Percentiles rank a stretch among this genome's conserved stretches.
Conservation (phyloP, 2,113 vertebrate species). For the Alligator sinensis region DNA sequence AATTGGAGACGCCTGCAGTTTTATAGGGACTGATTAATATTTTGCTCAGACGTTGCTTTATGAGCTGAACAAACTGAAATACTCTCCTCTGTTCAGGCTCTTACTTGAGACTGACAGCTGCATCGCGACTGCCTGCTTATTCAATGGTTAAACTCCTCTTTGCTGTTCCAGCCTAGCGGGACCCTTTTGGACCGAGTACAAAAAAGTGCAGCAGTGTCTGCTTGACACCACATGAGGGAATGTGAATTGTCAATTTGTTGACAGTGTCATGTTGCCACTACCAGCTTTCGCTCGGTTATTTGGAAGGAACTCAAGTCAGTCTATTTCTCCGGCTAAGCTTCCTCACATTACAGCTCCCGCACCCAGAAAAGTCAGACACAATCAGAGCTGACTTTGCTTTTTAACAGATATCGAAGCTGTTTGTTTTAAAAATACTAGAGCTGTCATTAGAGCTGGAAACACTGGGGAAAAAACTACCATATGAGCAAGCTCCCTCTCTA, state of each 20-base stretch:
- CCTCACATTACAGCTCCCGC: constrained; percentile 14
- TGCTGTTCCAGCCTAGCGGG: constrained; percentile 36
- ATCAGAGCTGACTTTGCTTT: neutral
- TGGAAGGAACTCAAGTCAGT: constrained; percentile 65
- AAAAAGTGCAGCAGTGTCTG: constrained; percentile 33
- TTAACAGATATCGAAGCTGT: neutral
- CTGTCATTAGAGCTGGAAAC: neutral
- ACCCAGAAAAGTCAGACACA: neutral
- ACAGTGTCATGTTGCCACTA: constrained; percentile 66
- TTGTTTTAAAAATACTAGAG: neutral
- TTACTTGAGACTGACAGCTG: constrained; percentile 24
- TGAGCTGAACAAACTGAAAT: neutral
- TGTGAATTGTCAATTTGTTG: constrained; percentile 72
- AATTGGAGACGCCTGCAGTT: fast-evolving
- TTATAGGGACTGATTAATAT: neutral
- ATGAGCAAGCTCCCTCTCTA: neutral
- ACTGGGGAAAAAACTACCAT: neutral
- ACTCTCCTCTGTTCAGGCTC: fast-evolving
- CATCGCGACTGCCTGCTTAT: neutral
- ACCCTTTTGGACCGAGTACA: constrained; percentile 22
- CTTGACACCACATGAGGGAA: constrained; percentile 59
- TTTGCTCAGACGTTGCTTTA: neutral
- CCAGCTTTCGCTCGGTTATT: constrained; percentile 17
- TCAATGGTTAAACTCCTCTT: fast-evolving
- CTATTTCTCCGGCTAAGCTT: constrained; percentile 44